Evolutionary conservation across 2,113 vertebrate species (phyloP), one percentile per base, ranked within the genome.

Genomic region (Nymphicus hollandicus): DNA sequence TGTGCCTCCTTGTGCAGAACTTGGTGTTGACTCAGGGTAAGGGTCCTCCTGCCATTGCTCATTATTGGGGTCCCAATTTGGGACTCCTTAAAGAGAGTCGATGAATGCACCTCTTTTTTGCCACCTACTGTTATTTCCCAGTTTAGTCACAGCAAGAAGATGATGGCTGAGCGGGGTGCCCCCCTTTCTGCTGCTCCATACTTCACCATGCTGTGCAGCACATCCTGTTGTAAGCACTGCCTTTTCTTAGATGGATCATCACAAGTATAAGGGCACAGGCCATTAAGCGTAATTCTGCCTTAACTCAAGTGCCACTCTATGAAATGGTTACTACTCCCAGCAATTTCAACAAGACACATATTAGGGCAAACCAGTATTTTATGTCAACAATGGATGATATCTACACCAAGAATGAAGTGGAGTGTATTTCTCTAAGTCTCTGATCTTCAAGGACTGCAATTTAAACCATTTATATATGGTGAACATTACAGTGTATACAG

Each of bases 361-460:
- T 86, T 92, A 88, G 69, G 35, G 55, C 80, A 93, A 95, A 92
- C 52, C 44, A 64, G 77, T 83, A 56, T 74, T 96, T 94, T 88
- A 65, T 52, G 81, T 81, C 81, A 91, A 77, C 44, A 68, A 9
- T 24, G 31, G 93, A 33, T 68, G 61, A 41, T 83, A 86, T 7
- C 92, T 68, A 76, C 65, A 69, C 60, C 12, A 69, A 79, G 49
- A 88, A 81, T 11, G 29, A 91, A 91, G 60, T 9, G 58, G 78
- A 90, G 13, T 17, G 33, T 56, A 61, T 73, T 82, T 89, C 55
- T 95, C 72, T 47, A 90, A 78, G 69, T 43, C 50, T 86, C 56
- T n/a, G 63, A 71, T 74, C 69, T 86, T 78, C 61, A 56, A 78
- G 37, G 69, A 63, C 64, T 92, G 65, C 83, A 95, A 79, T 93